Base-by-base conservation (phyloP, 2,113 vertebrate genomes). In the Mystacornis crossleyi region DNA sequence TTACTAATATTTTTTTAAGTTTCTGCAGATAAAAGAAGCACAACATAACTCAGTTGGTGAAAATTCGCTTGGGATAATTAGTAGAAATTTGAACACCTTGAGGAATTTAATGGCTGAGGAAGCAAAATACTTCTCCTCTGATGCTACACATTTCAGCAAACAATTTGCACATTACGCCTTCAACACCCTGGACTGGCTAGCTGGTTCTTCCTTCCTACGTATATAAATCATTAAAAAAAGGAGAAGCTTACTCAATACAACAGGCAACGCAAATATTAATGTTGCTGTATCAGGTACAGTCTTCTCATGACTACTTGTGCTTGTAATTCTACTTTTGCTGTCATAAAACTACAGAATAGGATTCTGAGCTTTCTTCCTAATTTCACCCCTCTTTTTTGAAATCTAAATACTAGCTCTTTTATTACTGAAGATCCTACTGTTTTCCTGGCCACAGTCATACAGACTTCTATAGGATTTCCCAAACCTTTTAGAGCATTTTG, bases 31-130 rank as follows among this genome's bases (percentile, higher is more conserved):
- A 81, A 67, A 80, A 78, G 78, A 62, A 94, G 87, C 7, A 0
- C 29, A 73, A 77, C 0, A 0, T 77, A 91, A 90, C 64, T 86
- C 51, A 81, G 79, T 0, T 75, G 77, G 72, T 66, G 69, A 78
- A 62, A 89, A 78, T 83, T 88, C 0, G 0, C 51, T 83, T 78
- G 93, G 90, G 93, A 97, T 96, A 97, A 95, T 93, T 95, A 97
- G 95, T 89, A 97, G 95, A 95, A 88, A 92, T 88, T 78, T 96
- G 92, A 94, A 89, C 69, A 81, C 18, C 29, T 24, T 43, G 14
- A 73, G 34, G 16, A 62, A 66, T 31, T 74, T 53, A 62, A 33
- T 3, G 77, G 21, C 12, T 51, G 60, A 85, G 43, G 36, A 78
- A 67, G 26, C 29, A 80, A 80, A 72, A 89, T 48, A 84, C 8